Base-by-base conservation (phyloP, 1,140 invertebrate genomes). In the Ceratosolen fusciceps region DNA sequence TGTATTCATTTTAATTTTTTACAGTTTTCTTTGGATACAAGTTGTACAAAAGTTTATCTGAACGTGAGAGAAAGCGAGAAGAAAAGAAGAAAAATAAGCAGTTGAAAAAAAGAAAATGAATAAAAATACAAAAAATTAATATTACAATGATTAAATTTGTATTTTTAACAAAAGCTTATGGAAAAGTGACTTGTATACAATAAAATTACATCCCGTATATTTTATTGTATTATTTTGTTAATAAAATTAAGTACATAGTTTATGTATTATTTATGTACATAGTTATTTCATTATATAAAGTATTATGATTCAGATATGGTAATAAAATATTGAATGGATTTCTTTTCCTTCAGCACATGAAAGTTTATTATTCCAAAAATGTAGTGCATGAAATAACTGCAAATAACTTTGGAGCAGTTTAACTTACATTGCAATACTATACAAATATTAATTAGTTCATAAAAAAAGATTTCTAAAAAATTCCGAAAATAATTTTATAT, bases 21-120 rank as follows among this genome's bases (percentile, higher is more conserved):
- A n/a, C 92, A 96, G 95, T 93, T 82, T 96, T 96, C 88, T 96
- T 96, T 88, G 93, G 94, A 71, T 96, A 95, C 89, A 96, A 95
- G 87, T 90, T 96, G 52, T 95, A 95, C 88, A 93, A 93, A 87
- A 95, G 94, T 80, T 89, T 96, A 34, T 76, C 60, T 12, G 73
- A 86, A 0, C 79, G 85, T n/a, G 77, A 83, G 49, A 92, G 91
- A 83, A 93, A 93, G 83, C 87, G 92, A 12, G 94, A 94, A 84
- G 92, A 93, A 84, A 91, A 91, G 68, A 92, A 91, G 88, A 92
- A 91, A 80, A 91, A 89, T 21, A 87, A 86, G 79, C 75, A 84
- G 19, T 85, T 90, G 87, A 92, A 92, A 75, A 93, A 93, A 85
- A 92, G n/a, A 84, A 92, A 92, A 82, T 92, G 87, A 74, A 72